Base-by-base conservation (phyloP, 2,888 invertebrate genomes). In the Hydriomena furcata region DNA sequence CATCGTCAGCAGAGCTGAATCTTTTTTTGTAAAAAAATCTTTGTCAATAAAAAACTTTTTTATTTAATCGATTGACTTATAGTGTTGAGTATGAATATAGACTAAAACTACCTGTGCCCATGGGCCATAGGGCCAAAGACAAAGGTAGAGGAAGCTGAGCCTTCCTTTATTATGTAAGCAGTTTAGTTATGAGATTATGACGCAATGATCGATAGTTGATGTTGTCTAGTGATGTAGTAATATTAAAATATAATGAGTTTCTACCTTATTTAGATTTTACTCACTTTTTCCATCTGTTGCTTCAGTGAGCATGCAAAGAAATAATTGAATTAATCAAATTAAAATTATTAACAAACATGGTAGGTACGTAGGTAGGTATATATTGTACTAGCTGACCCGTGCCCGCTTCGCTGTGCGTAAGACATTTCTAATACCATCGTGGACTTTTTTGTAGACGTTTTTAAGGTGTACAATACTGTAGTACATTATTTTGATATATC, bases 221-320 rank as follows among this genome's bases (percentile, higher is more conserved):
- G 6, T 28, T 28, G 12, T 12, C 30, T 31, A n/a, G n/a, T n/a
- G n/a, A n/a, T n/a, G n/a, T n/a, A n/a, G n/a, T n/a, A n/a, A n/a
- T n/a, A n/a, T n/a, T n/a, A n/a, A n/a, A n/a, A n/a, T n/a, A n/a
- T n/a, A n/a, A n/a, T n/a, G n/a, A n/a, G n/a, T n/a, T n/a, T n/a
- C n/a, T n/a, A n/a, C n/a, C 32, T 4, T 31, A 7, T 17, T 2
- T 2, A 6, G 3, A 13, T 17, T 31, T 13, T 31, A 52, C 55
- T 55, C 51, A 55, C 55, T 45, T 37, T 42, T 31, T 49, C 48
- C 52, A 37, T 43, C 17, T 7, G 7, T 21, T n/a, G 21, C 41
- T 52, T 36, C 30, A 13, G 47, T 11, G 24, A 24, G 52, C 52
- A 40, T 52, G 55, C n/a, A 55, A 49, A 41, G 12, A 30, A 30